phyloP scores from a whole-genome alignment of 1,140 invertebrate species.

The Rhizoglyphus robini region DNA sequence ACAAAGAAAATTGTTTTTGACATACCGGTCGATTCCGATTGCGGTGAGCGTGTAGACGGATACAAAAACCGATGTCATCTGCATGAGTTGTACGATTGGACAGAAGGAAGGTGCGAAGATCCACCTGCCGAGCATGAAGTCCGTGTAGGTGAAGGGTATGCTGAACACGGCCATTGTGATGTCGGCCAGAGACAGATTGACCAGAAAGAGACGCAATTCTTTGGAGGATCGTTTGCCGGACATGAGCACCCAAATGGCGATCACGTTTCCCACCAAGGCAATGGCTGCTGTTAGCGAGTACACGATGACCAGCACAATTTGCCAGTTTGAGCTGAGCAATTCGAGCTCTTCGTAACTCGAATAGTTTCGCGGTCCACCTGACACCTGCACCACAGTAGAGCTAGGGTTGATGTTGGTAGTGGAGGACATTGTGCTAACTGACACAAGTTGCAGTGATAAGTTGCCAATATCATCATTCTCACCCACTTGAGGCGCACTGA shows the following conservation, averaged over 20 bases:
- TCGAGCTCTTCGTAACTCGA: neutral
- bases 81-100: conserved; percentile 35
- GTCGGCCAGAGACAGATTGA: conserved; percentile 36
- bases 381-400: too few relatives aligned
- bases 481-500: too few relatives aligned
- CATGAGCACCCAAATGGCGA: conserved; percentile 33
- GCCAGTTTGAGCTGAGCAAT: neutral
- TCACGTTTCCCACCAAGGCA: conserved; percentile 32
- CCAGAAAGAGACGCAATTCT: conserved; percentile 33
- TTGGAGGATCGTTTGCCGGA: conserved; percentile 31
- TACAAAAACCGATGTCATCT: conserved; percentile 34
- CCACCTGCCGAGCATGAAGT: conserved; percentile 36
- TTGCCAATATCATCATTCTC: too few relatives aligned
- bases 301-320: neutral
- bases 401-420: too few relatives aligned
- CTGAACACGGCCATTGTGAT: conserved; percentile 36
- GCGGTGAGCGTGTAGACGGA: conserved; percentile 36
- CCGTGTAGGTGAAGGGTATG: conserved; percentile 26
- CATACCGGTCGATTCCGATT: conserved; percentile 37
- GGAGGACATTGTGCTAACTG: too few relatives aligned
- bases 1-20: too few relatives aligned
- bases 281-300: conserved; percentile 33
- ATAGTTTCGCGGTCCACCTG: neutral
- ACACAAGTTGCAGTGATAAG: too few relatives aligned
- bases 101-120: conserved; percentile 35